phyloP scores from a whole-genome alignment of 1,140 invertebrate genomes.

The Neocloeon triangulifer region DNA sequence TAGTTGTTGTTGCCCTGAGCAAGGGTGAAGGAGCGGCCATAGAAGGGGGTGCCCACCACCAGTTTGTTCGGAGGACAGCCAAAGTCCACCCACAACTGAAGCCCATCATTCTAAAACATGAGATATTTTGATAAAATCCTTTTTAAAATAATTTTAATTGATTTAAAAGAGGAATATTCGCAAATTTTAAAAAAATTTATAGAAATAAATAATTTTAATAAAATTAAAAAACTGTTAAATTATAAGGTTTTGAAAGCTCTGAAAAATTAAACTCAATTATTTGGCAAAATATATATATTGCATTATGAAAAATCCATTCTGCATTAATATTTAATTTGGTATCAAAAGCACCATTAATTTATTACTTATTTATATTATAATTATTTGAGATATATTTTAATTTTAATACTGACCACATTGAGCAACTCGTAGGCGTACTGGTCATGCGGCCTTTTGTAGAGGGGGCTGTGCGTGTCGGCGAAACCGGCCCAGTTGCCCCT shows the following conservation, averaged over 20 bases:
- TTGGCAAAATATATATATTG: too few species aligned
- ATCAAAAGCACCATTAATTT: too few species aligned
- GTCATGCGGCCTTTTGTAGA: conserved; percentile 62
- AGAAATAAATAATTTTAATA: background rate
- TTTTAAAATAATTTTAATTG: conserved; percentile 1
- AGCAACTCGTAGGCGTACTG: conserved; percentile 71
- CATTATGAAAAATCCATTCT: too few species aligned
- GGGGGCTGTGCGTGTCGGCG: conserved; percentile 64
- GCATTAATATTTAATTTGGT: too few species aligned
- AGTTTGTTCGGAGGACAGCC: conserved; percentile 72
- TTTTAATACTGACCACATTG: conserved; percentile 45
- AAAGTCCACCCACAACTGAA: conserved; percentile 62
- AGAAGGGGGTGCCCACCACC: conserved; percentile 68
- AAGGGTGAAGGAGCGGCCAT: conserved; percentile 61
- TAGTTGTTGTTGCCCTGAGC: conserved; percentile 59
- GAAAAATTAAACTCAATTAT: too few species aligned
- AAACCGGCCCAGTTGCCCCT: conserved; percentile 80
- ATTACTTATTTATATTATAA: conserved; percentile 2
- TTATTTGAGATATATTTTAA: conserved; percentile 3
- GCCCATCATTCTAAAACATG: conserved; percentile 54
- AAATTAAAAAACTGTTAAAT: too few species aligned
- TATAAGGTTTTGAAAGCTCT: too few species aligned
- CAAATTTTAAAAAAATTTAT: conserved; percentile 4
- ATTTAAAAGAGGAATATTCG: background rate
- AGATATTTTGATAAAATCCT: conserved; percentile 4